phyloP scores from a whole-genome alignment of 53 echinoderm and acorn worm genomes.

The Paracentrotus lividus region DNA sequence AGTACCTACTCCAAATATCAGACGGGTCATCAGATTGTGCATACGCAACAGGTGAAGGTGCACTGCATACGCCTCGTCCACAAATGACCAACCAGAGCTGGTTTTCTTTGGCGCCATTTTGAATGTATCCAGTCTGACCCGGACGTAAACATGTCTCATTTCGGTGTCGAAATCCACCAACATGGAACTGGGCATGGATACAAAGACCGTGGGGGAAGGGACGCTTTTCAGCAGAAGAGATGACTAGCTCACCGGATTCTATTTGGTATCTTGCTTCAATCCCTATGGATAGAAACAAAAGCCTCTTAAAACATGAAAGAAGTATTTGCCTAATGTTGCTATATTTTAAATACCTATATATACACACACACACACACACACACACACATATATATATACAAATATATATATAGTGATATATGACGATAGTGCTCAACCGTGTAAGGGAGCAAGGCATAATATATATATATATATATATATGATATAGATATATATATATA shows the following conservation, averaged over 20 bases:
- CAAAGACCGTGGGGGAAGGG: neutral
- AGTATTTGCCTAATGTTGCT: too few relatives aligned
- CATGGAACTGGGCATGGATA: slow-evolving; percentile 8
- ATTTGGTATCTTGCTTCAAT: slow-evolving; percentile 6
- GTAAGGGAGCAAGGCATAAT: too few relatives aligned
- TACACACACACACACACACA: too few relatives aligned
- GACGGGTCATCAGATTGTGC: neutral
- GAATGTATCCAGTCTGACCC: slow-evolving; percentile 3
- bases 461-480: too few relatives aligned
- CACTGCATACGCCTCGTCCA: slow-evolving; percentile 8
- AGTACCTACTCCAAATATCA: neutral
- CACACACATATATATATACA: too few relatives aligned
- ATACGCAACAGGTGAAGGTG: neutral
- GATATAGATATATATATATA: too few relatives aligned
- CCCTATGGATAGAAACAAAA: too few relatives aligned
- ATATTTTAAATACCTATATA: too few relatives aligned
- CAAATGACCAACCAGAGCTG: slow-evolving; percentile 39
- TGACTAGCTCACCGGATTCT: neutral
- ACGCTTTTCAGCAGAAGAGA: neutral
- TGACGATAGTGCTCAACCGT: too few relatives aligned
- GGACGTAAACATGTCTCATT: slow-evolving; percentile 54
- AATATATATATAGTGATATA: too few relatives aligned
- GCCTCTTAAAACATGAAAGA: too few relatives aligned
- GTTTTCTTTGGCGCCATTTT: slow-evolving; percentile 16
- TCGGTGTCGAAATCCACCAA: neutral